Evolutionary conservation across 1,140 invertebrate genomes (phyloP).

Genomic region (Musca vetustissima): DNA sequence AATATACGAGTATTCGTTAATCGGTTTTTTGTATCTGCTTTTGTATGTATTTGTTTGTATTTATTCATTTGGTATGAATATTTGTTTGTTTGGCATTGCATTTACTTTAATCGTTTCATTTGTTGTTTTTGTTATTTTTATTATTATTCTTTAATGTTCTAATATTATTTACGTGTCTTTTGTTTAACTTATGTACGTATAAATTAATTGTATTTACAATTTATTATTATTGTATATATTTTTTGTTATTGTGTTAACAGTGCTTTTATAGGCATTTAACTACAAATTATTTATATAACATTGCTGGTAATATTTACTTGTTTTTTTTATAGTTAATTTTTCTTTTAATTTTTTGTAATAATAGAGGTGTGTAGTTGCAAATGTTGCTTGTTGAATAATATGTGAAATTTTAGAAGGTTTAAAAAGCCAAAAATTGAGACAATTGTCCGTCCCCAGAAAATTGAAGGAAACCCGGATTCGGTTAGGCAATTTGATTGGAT

Average conservation of each 20-base stretch:
- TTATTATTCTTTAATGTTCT: constrained; percentile 9
- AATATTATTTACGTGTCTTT: constrained; percentile 10
- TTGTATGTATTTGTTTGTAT: neutral
- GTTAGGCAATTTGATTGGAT: too few species aligned
- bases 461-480: too few species aligned
- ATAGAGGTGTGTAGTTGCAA: neutral
- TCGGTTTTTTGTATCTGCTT: neutral
- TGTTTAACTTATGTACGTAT: constrained; percentile 8
- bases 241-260: constrained; percentile 14
- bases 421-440: too few species aligned
- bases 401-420: neutral
- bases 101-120: constrained; percentile 7
- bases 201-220: constrained; percentile 17
- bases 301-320: neutral
- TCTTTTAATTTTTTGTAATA: neutral
- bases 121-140: constrained; percentile 10
- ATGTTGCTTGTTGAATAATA: neutral
- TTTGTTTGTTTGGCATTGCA: constrained; percentile 14
- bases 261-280: constrained; percentile 18
- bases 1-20: neutral
- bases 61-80: neutral
- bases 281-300: constrained; percentile 18
- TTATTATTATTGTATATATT: constrained; percentile 6
- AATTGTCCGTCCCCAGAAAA: too few species aligned
- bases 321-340: neutral